These are phyloP conservation scores for Neuroscelio doddi DNA, from an alignment of 2,888 invertebrate species.

Conservation along the genomic window DNA sequence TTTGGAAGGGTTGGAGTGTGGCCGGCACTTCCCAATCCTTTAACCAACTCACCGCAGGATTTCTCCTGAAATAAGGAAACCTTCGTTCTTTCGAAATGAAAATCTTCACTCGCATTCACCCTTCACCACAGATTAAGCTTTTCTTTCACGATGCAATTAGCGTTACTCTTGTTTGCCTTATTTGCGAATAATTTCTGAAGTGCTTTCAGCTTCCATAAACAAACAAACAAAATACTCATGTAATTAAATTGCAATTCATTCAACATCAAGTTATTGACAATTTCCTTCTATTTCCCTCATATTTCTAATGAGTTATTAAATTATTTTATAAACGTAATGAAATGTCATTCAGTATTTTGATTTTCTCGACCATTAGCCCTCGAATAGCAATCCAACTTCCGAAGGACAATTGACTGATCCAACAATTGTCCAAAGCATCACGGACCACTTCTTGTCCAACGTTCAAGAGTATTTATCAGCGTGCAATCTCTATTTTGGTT, in stretches of 20 bases:
- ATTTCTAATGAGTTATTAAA: no score
- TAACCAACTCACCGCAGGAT: conserved; percentile 37
- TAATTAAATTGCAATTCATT: no score
- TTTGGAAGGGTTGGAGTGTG: conserved; percentile 14
- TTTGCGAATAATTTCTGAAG: not conserved
- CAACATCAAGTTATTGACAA: no score
- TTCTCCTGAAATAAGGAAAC: conserved; percentile 24
- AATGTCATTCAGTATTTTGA: no score
- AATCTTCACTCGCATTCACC: not conserved
- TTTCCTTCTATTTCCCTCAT: no score
- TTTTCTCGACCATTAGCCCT: no score
- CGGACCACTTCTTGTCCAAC: conserved; percentile 5
- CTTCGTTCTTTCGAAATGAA: not conserved
- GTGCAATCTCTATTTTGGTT: conserved; percentile 53
- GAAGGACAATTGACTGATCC: not conserved
- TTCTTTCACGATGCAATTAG: no score
- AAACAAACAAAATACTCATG: not conserved
- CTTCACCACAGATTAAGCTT: not conserved
- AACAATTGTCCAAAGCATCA: not conserved
- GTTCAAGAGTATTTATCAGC: conserved; percentile 35
- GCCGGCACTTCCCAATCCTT: conserved; percentile 45
- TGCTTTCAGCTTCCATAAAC: not conserved
- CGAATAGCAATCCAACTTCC: not conserved
- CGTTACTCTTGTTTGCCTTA: no score
- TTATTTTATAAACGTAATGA: no score